A percentile compares a stretch with the other conserved stretches of the same genome.
These are phyloP conservation scores for Lydus trimaculatus DNA, from an alignment of 2,888 invertebrate genomes.

Conservation along the genomic window DNA sequence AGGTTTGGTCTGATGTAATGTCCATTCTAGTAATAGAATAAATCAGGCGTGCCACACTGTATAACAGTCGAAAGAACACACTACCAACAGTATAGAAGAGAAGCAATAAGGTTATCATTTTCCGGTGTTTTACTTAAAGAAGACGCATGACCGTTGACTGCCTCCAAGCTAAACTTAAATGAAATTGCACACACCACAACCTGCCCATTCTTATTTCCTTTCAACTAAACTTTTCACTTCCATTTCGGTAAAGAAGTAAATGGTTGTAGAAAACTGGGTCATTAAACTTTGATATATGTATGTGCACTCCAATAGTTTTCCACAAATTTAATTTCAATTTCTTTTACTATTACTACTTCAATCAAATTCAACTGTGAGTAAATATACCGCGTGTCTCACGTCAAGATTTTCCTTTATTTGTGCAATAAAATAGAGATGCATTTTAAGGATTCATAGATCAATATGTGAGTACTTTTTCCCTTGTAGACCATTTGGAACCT, in stretches of 20 bases:
- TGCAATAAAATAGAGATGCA: too few relatives aligned
- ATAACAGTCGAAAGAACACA: constrained; percentile 43
- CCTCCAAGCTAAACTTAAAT: constrained; percentile 38
- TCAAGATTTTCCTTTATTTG: too few relatives aligned
- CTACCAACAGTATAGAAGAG: constrained; percentile 45
- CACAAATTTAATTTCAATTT: background rate
- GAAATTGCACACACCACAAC: constrained; percentile 40
- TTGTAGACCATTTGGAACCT: too few relatives aligned
- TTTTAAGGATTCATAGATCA: too few relatives aligned
- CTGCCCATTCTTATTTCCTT: constrained; percentile 38
- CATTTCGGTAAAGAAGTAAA: constrained; percentile 21
- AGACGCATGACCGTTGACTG: constrained; percentile 48
- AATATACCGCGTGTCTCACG: too few relatives aligned
- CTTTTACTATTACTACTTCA: background rate
- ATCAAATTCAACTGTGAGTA: too few relatives aligned
- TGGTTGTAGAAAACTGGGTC: constrained; percentile 26
- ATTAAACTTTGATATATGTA: constrained; percentile 40
- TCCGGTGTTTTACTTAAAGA: constrained; percentile 56
- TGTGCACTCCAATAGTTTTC: constrained; percentile 1
- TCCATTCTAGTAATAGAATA: constrained; percentile 52
- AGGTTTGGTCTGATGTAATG: constrained; percentile 49
- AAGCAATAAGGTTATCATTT: constrained; percentile 58
- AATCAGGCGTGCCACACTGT: constrained; percentile 48
- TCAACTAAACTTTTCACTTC: constrained; percentile 33
- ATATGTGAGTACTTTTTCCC: too few relatives aligned